Evolutionary conservation across 2,113 vertebrate species (phyloP).

Genomic region (Coregonus clupeaformis): DNA sequence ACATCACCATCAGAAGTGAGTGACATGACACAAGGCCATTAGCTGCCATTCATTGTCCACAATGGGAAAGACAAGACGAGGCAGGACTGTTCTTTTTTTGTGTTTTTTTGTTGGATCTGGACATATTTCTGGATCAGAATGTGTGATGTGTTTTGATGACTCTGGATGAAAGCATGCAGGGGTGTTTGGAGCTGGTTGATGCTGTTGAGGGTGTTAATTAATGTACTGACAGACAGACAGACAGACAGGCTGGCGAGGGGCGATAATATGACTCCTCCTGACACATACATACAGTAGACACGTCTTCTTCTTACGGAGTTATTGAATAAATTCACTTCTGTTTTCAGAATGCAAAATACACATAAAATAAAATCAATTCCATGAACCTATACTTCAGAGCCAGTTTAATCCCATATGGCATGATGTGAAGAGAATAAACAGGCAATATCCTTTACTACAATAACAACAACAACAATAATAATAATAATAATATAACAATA

Average conservation of each 20-base stretch:
- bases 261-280: background rate
- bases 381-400: no score
- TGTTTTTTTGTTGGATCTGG: no score
- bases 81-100: no score
- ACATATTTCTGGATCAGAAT: slow-evolving; percentile 3
- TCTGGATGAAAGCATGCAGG: background rate
- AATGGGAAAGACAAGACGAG: background rate
- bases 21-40: slow-evolving; percentile 21
- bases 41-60: slow-evolving; percentile 12
- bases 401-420: background rate
- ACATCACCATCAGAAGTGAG: background rate
- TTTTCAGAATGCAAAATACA: background rate
- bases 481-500: slow-evolving; percentile 48
- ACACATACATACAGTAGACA: background rate
- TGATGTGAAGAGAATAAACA: slow-evolving; percentile 28
- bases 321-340: no score
- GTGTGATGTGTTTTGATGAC: background rate
- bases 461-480: slow-evolving; percentile 21
- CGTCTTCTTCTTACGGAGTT: no score
- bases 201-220: slow-evolving; percentile 12
- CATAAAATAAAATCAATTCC: no score
- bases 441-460: slow-evolving; percentile 39
- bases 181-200: no score
- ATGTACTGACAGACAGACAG: background rate
- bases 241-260: background rate